Base-by-base conservation (phyloP, 2,113 vertebrate genomes). In the Podiceps cristatus region DNA sequence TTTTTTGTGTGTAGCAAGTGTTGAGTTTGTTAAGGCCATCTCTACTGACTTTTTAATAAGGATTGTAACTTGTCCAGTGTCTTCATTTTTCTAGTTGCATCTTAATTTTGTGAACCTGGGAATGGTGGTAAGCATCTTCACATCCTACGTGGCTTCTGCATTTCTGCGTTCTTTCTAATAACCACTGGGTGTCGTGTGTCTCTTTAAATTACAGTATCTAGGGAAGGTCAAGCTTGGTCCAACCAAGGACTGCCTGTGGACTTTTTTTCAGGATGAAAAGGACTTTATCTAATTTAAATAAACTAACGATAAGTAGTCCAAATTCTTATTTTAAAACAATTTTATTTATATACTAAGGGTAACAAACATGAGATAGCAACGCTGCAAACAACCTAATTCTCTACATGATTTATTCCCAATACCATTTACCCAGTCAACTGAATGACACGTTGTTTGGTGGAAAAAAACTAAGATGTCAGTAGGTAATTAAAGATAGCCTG, bases 131-230 rank as follows among this genome's bases (percentile, higher is more conserved):
- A 58, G 20, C 17, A 10, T 68, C 56, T 74, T 37, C 19, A 6
- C 18, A 3, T 42, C 81, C 42, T 45, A 1, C 20, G 0, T 9
- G 50, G 49, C 19, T 55, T 63, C n/a, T 58, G 62, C 27, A 15
- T 76, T 52, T 63, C 50, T 81, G 86, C 37, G 4, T 92, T 94
- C 28, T 89, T 90, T 76, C 53, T 79, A 40, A 50, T 47, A 91
- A 52, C 96, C 97, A 79, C 96, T 82, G 86, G 96, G 94, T 96
- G 97, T 96, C 97, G 58, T 79, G 45, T 94, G 55, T 85, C 92
- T 85, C 95, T 89, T 55, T 91, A 89, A 37, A 66, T 85, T 91
- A 49, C 66, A 13, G 45, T 16, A 8, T 33, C 3, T 4, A 31
- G 45, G 40, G 53, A 45, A 49, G n/a, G 71, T 79, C 87, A 77